phyloP scores from a whole-genome alignment of 2,888 invertebrate species.

The Brenthis hecate region DNA sequence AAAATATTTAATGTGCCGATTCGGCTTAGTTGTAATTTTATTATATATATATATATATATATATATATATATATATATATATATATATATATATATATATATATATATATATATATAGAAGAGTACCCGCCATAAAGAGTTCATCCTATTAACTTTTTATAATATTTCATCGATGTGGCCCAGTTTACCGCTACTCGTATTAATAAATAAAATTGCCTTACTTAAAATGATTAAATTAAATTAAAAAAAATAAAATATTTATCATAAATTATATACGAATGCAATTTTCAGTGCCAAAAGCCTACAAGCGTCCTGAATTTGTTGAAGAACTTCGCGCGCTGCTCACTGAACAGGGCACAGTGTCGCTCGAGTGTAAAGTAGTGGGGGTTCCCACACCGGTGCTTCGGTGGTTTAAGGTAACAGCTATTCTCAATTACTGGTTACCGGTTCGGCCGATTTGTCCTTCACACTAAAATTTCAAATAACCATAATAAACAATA shows the following conservation, averaged over 20 bases:
- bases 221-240: background rate
- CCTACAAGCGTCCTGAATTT: conserved; percentile 94
- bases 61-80: no score
- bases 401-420: conserved; percentile 83
- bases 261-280: background rate
- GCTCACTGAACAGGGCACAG: conserved; percentile 93
- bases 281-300: conserved; percentile 87
- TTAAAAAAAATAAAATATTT: no score
- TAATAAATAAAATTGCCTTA: conserved; percentile 3
- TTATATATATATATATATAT: no score
- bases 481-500: no score
- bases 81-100: no score
- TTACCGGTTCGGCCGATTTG: background rate
- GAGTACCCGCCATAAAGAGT: no score
- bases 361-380: conserved; percentile 95
- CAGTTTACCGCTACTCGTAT: background rate
- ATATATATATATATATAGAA: no score
- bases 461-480: no score
- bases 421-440: background rate
- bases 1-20: no score
- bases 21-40: no score
- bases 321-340: conserved; percentile 91
- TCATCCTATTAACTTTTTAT: no score
- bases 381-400: conserved; percentile 94
- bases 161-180: no score